Conservation (phyloP, 2,797 vertebrate species). For the Epinephelus awoara region DNA sequence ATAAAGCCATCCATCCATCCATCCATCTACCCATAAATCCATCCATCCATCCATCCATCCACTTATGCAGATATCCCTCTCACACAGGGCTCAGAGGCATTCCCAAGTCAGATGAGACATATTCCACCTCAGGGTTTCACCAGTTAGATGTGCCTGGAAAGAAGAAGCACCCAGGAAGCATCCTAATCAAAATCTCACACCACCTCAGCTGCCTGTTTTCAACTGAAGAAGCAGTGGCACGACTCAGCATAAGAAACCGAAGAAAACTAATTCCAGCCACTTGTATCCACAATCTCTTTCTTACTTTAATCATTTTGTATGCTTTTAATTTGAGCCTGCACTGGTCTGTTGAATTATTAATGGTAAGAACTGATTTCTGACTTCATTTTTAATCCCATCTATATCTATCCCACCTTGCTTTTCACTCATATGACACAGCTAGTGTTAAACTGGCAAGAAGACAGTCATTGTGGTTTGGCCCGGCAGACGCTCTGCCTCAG, state of each 20-base stretch:
- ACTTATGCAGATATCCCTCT: neutral
- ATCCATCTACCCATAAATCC: neutral
- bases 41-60: neutral
- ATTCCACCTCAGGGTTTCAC: too few species aligned
- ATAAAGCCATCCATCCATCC: too few species aligned
- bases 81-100: neutral
- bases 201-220: neutral
- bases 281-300: neutral
- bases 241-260: too few species aligned
- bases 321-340: slow-evolving; percentile 60
- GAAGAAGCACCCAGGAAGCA: neutral
- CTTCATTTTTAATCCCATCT: slow-evolving; percentile 49
- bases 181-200: neutral
- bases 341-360: slow-evolving; percentile 44
- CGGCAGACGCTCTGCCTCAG: slow-evolving; percentile 28
- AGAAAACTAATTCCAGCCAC: accelerated
- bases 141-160: neutral
- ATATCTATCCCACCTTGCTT: slow-evolving; percentile 29
- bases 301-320: slow-evolving; percentile 33
- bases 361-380: slow-evolving; percentile 54
- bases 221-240: neutral
- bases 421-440: slow-evolving; percentile 18
- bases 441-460: slow-evolving; percentile 9
- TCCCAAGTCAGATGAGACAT: neutral
- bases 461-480: neutral